phyloP scores from a whole-genome alignment of 1,140 invertebrate genomes.

The Bombus pyrosoma region DNA sequence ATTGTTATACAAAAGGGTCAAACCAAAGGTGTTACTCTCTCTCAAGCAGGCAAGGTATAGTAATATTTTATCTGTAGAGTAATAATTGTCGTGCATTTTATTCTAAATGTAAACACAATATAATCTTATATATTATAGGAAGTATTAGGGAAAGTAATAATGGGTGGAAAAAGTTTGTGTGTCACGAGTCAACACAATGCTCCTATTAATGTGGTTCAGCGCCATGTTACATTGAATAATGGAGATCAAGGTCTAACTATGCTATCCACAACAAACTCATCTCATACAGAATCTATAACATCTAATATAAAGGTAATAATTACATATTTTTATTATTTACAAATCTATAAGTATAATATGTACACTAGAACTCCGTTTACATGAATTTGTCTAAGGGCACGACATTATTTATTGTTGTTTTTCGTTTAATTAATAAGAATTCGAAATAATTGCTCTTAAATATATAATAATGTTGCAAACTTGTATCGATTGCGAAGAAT shows the following conservation, averaged over 20 bases:
- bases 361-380: no score
- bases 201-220: slow-evolving; percentile 70
- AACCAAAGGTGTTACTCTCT: slow-evolving; percentile 75
- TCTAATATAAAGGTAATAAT: slow-evolving; percentile 60
- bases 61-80: neutral
- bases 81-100: slow-evolving; percentile 16
- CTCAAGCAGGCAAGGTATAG: slow-evolving; percentile 77
- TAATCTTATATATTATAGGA: slow-evolving; percentile 68
- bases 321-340: neutral
- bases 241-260: slow-evolving; percentile 71
- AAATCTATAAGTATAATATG: neutral
- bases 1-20: slow-evolving; percentile 78
- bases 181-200: slow-evolving; percentile 71
- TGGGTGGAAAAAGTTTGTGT: slow-evolving; percentile 75
- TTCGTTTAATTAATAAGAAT: neutral
- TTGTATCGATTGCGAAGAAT: no score
- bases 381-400: neutral
- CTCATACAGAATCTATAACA: slow-evolving; percentile 63
- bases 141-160: slow-evolving; percentile 78
- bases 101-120: slow-evolving; percentile 2
- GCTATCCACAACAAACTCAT: slow-evolving; percentile 57
- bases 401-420: no score
- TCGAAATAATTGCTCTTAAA: no score
- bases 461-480: no score
- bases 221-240: slow-evolving; percentile 71